Evolutionary conservation across 1,140 invertebrate genomes (phyloP).

Genomic region (Dermatophagoides farinae): DNA sequence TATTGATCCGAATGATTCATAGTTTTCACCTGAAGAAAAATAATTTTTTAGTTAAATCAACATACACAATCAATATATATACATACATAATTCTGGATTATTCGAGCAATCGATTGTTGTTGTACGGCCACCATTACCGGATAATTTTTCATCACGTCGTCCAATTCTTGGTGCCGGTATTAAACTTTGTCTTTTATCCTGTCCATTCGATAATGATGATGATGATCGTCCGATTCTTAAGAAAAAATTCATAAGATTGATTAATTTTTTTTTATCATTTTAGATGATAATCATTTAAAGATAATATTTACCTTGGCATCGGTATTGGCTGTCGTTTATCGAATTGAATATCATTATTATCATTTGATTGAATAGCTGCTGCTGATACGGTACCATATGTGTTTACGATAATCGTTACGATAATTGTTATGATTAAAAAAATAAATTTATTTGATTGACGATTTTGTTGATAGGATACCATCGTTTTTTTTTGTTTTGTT

Average conservation of each 20-base stretch:
- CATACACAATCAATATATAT: not conserved
- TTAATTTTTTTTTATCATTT: not conserved
- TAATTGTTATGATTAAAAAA: too few relatives aligned
- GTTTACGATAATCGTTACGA: too few relatives aligned
- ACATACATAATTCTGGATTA: slow-evolving; percentile 2
- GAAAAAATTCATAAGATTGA: not conserved
- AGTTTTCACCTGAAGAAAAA: too few relatives aligned
- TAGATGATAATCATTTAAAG: not conserved
- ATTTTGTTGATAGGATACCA: too few relatives aligned
- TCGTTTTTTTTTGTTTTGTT: too few relatives aligned
- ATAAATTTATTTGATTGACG: too few relatives aligned
- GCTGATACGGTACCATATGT: not conserved
- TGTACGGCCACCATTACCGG: not conserved
- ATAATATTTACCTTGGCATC: slow-evolving; percentile 4
- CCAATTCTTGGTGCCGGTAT: slow-evolving; percentile 13
- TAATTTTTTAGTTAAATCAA: too few relatives aligned
- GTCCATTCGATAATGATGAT: not conserved
- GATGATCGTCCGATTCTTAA: slow-evolving; percentile 9
- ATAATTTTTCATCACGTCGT: not conserved
- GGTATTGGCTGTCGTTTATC: slow-evolving; percentile 10
- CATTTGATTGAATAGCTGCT: not conserved
- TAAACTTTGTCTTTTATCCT: slow-evolving; percentile 5
- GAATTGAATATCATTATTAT: not conserved
- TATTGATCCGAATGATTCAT: slow-evolving; percentile 1
- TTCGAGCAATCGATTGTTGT: not conserved